Evolutionary conservation across 2,888 invertebrate species (phyloP).

Genomic region (Silvanus unidentatus): DNA sequence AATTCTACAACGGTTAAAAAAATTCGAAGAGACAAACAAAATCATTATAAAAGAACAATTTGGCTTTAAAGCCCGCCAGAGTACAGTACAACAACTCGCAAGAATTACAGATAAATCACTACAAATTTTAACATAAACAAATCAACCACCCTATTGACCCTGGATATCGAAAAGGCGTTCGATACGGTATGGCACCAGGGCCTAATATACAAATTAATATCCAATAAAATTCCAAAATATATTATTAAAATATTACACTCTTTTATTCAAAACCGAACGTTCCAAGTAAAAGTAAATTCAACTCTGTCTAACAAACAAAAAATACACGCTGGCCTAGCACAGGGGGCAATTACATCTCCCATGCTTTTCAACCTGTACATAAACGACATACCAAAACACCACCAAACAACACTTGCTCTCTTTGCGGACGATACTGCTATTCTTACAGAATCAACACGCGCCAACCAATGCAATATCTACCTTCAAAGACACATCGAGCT

Average conservation of each 20-base stretch:
- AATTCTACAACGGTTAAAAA: constrained; percentile 12
- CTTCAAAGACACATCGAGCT: constrained; percentile 2
- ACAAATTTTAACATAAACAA: constrained; percentile 4
- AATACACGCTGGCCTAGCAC: constrained; percentile 3
- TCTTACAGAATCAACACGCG: background rate
- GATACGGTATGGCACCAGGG: background rate
- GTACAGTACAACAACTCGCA: constrained; percentile 4
- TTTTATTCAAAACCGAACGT: constrained; percentile 1
- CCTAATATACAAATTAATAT: constrained; percentile 1
- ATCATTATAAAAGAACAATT: constrained; percentile 1
- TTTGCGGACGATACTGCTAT: constrained; percentile 7
- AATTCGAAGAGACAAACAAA: background rate
- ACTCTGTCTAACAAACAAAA: background rate
- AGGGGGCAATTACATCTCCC: constrained; percentile 1
- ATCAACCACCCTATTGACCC: background rate
- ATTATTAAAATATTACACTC: constrained; percentile 5
- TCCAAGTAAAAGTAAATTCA: constrained; percentile 1
- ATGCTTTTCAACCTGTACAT: constrained; percentile 5
- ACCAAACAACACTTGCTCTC: constrained; percentile 1
- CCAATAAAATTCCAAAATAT: background rate
- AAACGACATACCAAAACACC: constrained; percentile 4
- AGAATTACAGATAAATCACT: constrained; percentile 1
- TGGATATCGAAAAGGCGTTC: no score
- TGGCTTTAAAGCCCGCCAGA: background rate
- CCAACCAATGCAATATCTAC: background rate